phyloP scores from a whole-genome alignment of 2,797 vertebrate genomes.

The Ataeniobius toweri region DNA sequence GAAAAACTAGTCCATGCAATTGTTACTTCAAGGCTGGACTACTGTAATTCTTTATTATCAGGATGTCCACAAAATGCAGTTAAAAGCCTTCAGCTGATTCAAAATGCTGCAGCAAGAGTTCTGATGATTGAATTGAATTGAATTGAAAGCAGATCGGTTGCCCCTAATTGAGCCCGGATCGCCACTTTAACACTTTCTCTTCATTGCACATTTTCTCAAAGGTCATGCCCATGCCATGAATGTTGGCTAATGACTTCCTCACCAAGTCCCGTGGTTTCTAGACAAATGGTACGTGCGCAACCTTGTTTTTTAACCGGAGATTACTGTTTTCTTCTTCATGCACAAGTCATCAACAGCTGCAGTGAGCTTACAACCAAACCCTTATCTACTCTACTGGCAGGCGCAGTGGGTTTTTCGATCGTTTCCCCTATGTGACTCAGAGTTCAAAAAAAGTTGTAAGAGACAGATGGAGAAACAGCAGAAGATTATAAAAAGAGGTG shows the following conservation, averaged over 20 bases:
- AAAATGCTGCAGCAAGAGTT: no score
- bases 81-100: no score
- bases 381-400: neutral
- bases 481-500: conserved; percentile 7
- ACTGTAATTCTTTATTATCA: no score
- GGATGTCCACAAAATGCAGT: no score
- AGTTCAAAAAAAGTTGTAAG: conserved; percentile 3
- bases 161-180: conserved; percentile 54
- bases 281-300: conserved; percentile 6
- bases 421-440: conserved; percentile 17
- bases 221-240: conserved; percentile 41
- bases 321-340: neutral
- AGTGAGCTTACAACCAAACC: conserved; percentile 11
- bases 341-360: conserved; percentile 7
- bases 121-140: no score
- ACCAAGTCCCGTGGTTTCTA: conserved; percentile 32
- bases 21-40: no score
- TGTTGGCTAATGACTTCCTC: conserved; percentile 47
- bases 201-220: conserved; percentile 43
- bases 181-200: conserved; percentile 57
- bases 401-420: neutral
- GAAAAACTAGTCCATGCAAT: no score
- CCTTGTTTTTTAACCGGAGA: neutral
- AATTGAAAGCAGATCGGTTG: conserved; percentile 18
- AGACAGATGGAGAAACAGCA: conserved; percentile 4